Conservation (phyloP, 2,797 vertebrate species). For the Notolepis coatsorum region DNA sequence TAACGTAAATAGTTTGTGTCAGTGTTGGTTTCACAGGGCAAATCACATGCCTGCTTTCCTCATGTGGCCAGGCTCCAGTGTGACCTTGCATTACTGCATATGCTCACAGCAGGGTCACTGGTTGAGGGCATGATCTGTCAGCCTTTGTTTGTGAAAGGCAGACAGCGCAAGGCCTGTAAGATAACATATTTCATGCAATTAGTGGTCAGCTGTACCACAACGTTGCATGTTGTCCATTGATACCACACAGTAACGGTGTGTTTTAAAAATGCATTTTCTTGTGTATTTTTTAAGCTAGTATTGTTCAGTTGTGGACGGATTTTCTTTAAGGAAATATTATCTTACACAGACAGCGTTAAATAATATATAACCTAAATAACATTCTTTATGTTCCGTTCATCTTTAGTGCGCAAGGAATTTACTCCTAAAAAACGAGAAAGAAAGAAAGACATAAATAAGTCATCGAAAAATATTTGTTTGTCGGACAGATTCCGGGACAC, state of each 20-base stretch:
- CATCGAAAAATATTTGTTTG: not conserved
- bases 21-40: slow-evolving; percentile 59
- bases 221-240: slow-evolving; percentile 31
- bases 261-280: slow-evolving; percentile 12
- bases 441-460: not conserved
- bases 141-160: slow-evolving; percentile 80
- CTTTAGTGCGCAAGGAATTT: not conserved
- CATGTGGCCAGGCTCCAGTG: slow-evolving; percentile 78
- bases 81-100: slow-evolving; percentile 84
- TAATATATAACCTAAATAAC: not conserved
- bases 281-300: not conserved
- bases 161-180: slow-evolving; percentile 80
- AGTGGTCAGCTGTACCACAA: slow-evolving; percentile 62
- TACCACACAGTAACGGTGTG: slow-evolving; percentile 35
- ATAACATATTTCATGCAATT: slow-evolving; percentile 83
- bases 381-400: not conserved
- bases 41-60: slow-evolving; percentile 75
- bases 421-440: not conserved
- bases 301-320: not conserved
- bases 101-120: slow-evolving; percentile 83
- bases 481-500: not conserved
- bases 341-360: too few relatives aligned
- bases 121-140: slow-evolving; percentile 82
- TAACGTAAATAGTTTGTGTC: slow-evolving; percentile 54
- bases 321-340: too few relatives aligned